phyloP scores from a whole-genome alignment of 2,113 vertebrate species.

The Phylloscopus trochiloides region DNA sequence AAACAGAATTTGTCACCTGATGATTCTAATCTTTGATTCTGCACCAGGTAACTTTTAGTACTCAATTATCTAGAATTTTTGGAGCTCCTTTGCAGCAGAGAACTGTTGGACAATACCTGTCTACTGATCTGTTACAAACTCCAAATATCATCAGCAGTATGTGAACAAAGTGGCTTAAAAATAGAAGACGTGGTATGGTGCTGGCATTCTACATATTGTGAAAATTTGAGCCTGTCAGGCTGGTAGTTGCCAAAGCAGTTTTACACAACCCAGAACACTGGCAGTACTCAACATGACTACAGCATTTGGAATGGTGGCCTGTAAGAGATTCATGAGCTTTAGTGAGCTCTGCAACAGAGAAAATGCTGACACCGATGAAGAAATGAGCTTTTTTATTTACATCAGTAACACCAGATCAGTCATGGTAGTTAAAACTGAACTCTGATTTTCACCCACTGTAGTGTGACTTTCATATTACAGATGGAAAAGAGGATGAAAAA shows the following conservation, averaged over 20 bases:
- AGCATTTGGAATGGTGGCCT: background rate
- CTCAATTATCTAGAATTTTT: background rate
- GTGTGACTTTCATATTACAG: background rate
- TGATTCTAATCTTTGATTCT: background rate
- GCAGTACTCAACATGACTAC: background rate
- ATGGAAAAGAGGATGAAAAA: background rate
- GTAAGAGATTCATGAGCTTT: background rate
- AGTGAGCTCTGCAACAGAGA: background rate
- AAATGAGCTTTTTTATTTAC: background rate
- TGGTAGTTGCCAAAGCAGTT: conserved; percentile 23
- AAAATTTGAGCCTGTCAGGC: conserved; percentile 1
- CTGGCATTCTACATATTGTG: conserved; percentile 46
- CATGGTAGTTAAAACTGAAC: background rate
- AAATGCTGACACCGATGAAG: fast-evolving
- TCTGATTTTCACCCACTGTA: background rate
- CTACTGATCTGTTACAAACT: background rate
- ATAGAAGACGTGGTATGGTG: conserved; percentile 23
- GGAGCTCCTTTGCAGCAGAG: background rate
- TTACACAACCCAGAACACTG: background rate
- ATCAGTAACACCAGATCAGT: background rate
- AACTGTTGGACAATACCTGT: background rate
- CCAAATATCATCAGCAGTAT: conserved; percentile 1
- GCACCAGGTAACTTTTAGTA: background rate
- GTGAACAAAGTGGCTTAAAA: conserved; percentile 36
- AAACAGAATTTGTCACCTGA: background rate